A percentile compares a stretch with the other conserved stretches of the same genome.
Conservation (phyloP, 2,113 vertebrate species). For the cat (Felis catus) region F.catus_Fca126_mat1.0 CM031420.1:121779501-121780000, state of each 20-base stretch:
- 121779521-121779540: too few relatives aligned
- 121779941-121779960: background rate
- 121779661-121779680: background rate
- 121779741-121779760: background rate
- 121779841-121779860: background rate
- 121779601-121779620: background rate
- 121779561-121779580: background rate
- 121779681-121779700: background rate
- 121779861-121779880: background rate
- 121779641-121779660: slow-evolving; percentile 1
- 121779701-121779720: background rate
- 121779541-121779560: too few relatives aligned
- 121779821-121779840: background rate
- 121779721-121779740: background rate
- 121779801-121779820: background rate
- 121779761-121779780: background rate
- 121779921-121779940: slow-evolving; percentile 1
- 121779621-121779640: background rate
- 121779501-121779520: too few relatives aligned
- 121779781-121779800: background rate
- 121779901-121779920: background rate
- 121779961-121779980: background rate
- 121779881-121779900: background rate
- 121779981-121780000: background rate
- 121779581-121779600: background rate